Evolutionary conservation across 1,140 invertebrate genomes (phyloP).

Genomic region (Ridgeia piscesae): DNA sequence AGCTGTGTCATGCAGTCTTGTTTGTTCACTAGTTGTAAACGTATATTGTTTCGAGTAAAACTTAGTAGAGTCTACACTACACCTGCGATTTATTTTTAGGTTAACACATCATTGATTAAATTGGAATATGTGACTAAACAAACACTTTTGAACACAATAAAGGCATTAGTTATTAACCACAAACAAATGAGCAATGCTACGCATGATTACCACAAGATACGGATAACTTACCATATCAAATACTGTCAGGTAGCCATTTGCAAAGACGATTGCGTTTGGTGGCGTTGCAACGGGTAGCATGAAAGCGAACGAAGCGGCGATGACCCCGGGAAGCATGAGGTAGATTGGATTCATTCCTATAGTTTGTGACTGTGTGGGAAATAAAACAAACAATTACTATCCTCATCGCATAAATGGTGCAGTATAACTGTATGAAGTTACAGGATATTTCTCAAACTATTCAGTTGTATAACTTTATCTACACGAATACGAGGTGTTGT

Average conservation of each 20-base stretch:
- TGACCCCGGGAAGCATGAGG: conserved; percentile 78
- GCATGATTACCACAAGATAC: neutral
- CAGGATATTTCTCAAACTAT: neutral
- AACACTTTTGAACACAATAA: neutral
- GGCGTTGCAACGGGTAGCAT: conserved; percentile 79
- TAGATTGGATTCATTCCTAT: conserved; percentile 74
- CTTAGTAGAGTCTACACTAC: neutral
- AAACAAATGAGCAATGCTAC: neutral
- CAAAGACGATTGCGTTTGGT: conserved; percentile 89
- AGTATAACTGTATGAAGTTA: neutral
- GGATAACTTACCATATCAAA: conserved; percentile 53
- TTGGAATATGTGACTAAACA: neutral
- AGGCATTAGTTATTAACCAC: neutral
- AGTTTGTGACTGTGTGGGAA: conserved; percentile 27
- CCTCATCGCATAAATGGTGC: neutral
- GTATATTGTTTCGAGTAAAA: neutral
- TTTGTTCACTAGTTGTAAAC: neutral
- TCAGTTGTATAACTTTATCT: too few species aligned
- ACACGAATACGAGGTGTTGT: too few species aligned
- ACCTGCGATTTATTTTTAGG: too few species aligned
- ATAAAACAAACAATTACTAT: neutral
- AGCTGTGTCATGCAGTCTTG: neutral
- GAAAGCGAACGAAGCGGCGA: conserved; percentile 75
- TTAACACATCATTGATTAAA: neutral
- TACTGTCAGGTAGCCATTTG: conserved; percentile 50